Conservation (phyloP, 2,888 invertebrate species). For the Amphipoea oculea region DNA sequence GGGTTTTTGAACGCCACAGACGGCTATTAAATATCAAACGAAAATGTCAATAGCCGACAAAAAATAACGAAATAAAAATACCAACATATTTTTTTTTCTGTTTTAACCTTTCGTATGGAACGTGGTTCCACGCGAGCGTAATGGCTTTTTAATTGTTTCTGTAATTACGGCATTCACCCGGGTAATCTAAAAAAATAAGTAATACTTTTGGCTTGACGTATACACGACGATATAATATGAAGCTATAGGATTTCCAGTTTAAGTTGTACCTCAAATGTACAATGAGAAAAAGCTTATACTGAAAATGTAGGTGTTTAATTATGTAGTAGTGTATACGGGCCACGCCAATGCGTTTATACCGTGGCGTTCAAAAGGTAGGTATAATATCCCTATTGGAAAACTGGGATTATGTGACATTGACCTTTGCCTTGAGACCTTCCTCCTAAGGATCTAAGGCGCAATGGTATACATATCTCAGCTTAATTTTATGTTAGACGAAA, state of each 20-base stretch:
- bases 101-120: not conserved
- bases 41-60: not conserved
- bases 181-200: not conserved
- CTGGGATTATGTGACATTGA: not conserved
- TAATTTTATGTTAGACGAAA: slow-evolving; percentile 27
- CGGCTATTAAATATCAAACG: not conserved
- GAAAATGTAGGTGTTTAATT: not conserved
- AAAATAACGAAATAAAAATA: not conserved
- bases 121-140: not conserved
- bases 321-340: not conserved
- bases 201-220: not conserved
- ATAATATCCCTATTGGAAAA: slow-evolving; percentile 4
- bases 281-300: not conserved
- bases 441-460: not conserved
- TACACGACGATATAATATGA: not conserved
- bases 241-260: not conserved
- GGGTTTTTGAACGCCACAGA: slow-evolving; percentile 1
- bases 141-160: not conserved
- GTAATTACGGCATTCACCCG: not conserved
- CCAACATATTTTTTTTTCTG: not conserved
- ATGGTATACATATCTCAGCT: slow-evolving; percentile 43
- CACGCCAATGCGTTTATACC: not conserved
- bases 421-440: not conserved
- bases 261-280: not conserved
- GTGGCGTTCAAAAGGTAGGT: not conserved